Evolutionary conservation across 2,888 invertebrate species (phyloP).

Genomic region (Drosophila subsilvestris): DNA sequence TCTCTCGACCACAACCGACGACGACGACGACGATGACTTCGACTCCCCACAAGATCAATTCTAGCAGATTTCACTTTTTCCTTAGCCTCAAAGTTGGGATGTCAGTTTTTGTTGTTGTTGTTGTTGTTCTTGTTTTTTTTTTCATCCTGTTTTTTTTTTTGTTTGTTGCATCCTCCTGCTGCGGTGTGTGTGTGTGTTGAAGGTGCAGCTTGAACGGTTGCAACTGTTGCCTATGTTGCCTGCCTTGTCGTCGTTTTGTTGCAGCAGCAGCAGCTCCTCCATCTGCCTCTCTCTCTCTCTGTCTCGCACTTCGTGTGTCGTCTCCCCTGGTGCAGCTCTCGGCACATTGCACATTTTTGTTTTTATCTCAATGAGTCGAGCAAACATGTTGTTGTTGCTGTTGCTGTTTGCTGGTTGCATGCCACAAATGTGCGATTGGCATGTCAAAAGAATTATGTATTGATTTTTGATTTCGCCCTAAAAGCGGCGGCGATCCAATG

Average conservation of each 20-base stretch:
- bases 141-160: slow-evolving; percentile 18
- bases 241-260: slow-evolving; percentile 78
- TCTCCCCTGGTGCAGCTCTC: slow-evolving; percentile 18
- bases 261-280: slow-evolving; percentile 23
- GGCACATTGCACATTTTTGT: slow-evolving; percentile 46
- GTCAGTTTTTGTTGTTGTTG: slow-evolving; percentile 45
- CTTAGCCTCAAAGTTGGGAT: slow-evolving; percentile 54
- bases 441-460: slow-evolving; percentile 81
- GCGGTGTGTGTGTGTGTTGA: slow-evolving; percentile 18
- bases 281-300: not conserved
- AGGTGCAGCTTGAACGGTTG: slow-evolving; percentile 77
- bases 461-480: slow-evolving; percentile 74
- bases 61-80: slow-evolving; percentile 79
- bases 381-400: slow-evolving; percentile 67
- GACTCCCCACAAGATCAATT: slow-evolving; percentile 77
- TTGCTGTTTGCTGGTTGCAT: slow-evolving; percentile 57
- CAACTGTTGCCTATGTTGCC: slow-evolving; percentile 67
- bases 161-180: too few relatives aligned
- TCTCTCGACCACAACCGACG: slow-evolving; percentile 30
- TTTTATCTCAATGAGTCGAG: slow-evolving; percentile 76
- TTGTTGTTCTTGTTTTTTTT: too few relatives aligned
- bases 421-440: slow-evolving; percentile 81
- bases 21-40: slow-evolving; percentile 47
- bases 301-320: slow-evolving; percentile 7
- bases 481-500: slow-evolving; percentile 44